Conservation (phyloP, 1,140 invertebrate genomes). For the Hylyphantes graminicola region DNA sequence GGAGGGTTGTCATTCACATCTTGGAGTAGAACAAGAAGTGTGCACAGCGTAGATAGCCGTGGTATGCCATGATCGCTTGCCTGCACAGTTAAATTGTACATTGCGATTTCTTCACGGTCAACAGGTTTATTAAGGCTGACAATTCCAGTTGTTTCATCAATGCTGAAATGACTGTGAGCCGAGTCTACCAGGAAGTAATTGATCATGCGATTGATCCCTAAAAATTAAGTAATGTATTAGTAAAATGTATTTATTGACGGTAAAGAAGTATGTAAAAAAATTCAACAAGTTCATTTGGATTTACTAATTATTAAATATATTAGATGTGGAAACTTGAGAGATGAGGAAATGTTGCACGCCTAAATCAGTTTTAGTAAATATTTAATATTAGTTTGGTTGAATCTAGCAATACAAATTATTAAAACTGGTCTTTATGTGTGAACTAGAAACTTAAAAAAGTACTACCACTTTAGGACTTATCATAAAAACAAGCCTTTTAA, state of each 20-base stretch:
- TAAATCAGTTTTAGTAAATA: no score
- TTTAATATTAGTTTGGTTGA: no score
- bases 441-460: no score
- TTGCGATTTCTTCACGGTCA: conserved; percentile 85
- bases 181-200: conserved; percentile 82
- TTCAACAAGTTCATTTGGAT: no score
- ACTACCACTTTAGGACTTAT: no score
- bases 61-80: conserved; percentile 83
- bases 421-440: no score
- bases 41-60: conserved; percentile 73
- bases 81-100: conserved; percentile 86
- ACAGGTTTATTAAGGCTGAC: conserved; percentile 82
- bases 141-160: conserved; percentile 83
- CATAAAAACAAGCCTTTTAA: no score
- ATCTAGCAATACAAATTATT: no score
- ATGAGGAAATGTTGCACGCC: no score
- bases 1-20: conserved; percentile 95
- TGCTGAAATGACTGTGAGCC: conserved; percentile 74
- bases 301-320: no score
- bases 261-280: no score
- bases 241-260: not conserved
- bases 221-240: conserved; percentile 51
- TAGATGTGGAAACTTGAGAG: no score
- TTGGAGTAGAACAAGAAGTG: conserved; percentile 76
- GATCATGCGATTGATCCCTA: conserved; percentile 84